Percentiles rank a stretch among this genome's conserved stretches.
Evolutionary conservation across 2,113 vertebrate genomes (phyloP).

Genomic region (Orthochromis indermauri): DNA sequence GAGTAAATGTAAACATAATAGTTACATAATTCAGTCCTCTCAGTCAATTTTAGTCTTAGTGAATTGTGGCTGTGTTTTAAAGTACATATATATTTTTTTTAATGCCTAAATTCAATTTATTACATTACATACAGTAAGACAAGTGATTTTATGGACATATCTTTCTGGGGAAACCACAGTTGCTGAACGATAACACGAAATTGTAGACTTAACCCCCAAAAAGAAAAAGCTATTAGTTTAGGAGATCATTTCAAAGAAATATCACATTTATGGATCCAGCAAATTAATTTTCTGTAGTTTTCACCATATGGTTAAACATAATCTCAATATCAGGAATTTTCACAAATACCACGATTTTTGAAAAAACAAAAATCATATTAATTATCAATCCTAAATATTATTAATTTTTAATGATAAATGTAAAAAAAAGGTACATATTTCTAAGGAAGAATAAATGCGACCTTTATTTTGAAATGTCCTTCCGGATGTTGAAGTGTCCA

Average conservation of each 20-base stretch:
- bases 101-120: background rate
- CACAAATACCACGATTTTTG: background rate
- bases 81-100: background rate
- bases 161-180: background rate
- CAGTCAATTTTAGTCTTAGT: background rate
- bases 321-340: fast-evolving
- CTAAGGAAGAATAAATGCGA: background rate
- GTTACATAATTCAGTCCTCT: background rate
- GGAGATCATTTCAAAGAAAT: fast-evolving
- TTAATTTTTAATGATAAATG: background rate
- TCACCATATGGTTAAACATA: fast-evolving
- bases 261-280: background rate
- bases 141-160: background rate
- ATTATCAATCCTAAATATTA: background rate
- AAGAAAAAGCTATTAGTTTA: background rate
- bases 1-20: background rate
- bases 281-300: background rate
- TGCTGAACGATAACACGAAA: background rate
- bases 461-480: background rate
- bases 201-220: fast-evolving
- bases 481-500: background rate
- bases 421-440: background rate
- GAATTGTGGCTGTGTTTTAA: background rate
- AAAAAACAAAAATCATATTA: fast-evolving
- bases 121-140: background rate